Evolutionary conservation across 1,140 invertebrate genomes (phyloP), one percentile per base, ranked within the genome.

Genomic region (Sinella curviseta): DNA sequence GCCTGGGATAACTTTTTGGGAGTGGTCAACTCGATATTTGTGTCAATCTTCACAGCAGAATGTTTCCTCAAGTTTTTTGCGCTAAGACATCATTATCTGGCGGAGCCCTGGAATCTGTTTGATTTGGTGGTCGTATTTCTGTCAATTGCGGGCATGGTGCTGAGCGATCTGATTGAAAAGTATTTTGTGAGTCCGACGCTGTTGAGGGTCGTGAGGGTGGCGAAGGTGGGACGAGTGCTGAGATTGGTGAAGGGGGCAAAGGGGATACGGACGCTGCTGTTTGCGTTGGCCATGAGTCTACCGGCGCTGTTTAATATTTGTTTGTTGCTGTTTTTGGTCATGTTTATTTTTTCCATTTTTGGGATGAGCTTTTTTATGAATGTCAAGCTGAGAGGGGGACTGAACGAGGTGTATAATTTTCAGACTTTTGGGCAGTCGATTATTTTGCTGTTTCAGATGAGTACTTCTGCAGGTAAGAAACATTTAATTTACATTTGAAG

Each of bases 361-460:
- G 76, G 97, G 80, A 99, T 99, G 97, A 98, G 95, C 60, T 99
- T 99, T 90, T 99, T 99, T 89, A 98, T 97, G 95, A 93, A 97
- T 88, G 96, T 98, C 76, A 97, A 96, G 87, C 91, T 95, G 85
- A 93, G 85, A 12, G 86, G 84, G 84, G 97, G 96, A 67, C 90
- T 99, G 79, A 96, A 98, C 86, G 95, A 97, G 86, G 95, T 97
- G 75, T 99, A 98, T 89, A 99, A 99, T 88, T 99, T 99, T 88
- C 95, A 97, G 87, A 99, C 97, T 20, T 99, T 99, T 87, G 94
- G 94, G 84, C 94, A 97, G 89, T 97, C 96, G 85, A 97, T 99
- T 92, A 98, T 99, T 86, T 89, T 98, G 85, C 91, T 99, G 80
- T 99, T 99, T 90, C 95, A 97, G 92, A 84, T 84, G 81, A 81